Percentiles rank a stretch among this genome's conserved stretches.
phyloP scores from a whole-genome alignment of 2,888 invertebrate species.

The Trisateles emortualis region DNA sequence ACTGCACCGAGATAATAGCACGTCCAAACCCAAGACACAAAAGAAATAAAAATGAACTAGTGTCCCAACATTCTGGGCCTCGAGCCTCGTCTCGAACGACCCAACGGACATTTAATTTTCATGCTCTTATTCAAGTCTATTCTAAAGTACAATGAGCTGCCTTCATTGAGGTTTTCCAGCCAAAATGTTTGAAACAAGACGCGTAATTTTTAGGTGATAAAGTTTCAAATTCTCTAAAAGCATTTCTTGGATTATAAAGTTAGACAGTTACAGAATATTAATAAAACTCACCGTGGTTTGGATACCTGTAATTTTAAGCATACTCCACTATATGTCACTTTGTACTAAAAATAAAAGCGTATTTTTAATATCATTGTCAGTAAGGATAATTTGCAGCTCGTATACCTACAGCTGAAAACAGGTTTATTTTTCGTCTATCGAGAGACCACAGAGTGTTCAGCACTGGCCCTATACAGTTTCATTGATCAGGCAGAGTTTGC shows the following conservation, averaged over 20 bases:
- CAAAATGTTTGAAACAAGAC: slow-evolving; percentile 24
- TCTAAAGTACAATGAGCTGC: slow-evolving; percentile 41
- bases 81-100: slow-evolving; percentile 25
- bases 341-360: no score
- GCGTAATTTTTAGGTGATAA: slow-evolving; percentile 13
- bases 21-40: slow-evolving; percentile 20
- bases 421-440: no score
- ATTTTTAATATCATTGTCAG: no score
- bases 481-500: no score
- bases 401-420: no score
- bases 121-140: slow-evolving; percentile 46
- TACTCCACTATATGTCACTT: no score
- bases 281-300: no score
- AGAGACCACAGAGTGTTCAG: no score
- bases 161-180: slow-evolving; percentile 35
- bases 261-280: no score
- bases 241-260: slow-evolving; percentile 1
- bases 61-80: slow-evolving; percentile 17
- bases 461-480: no score
- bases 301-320: no score
- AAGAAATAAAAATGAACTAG: slow-evolving; percentile 25
- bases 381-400: no score
- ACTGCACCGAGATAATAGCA: slow-evolving; percentile 22
- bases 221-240: slow-evolving; percentile 13
- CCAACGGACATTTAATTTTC: slow-evolving; percentile 56